A percentile compares a stretch with the other conserved stretches of the same genome.
phyloP scores from a whole-genome alignment of 2,797 vertebrate species.

The Galago senegalensis region DNA sequence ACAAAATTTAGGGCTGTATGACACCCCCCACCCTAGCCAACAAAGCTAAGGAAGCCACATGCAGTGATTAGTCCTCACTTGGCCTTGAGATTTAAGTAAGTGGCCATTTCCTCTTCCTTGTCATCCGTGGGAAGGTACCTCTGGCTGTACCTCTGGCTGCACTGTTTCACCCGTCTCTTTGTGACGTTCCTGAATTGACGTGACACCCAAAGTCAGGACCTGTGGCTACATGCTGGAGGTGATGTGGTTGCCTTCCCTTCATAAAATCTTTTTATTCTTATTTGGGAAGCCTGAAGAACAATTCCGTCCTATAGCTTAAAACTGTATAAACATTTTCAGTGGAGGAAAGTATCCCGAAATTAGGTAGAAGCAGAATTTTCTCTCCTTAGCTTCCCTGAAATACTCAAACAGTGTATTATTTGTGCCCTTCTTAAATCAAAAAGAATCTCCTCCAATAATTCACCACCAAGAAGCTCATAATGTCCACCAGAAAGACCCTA shows the following conservation, averaged over 20 bases:
- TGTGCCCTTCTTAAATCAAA: slow-evolving; percentile 39
- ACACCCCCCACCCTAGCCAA: background rate
- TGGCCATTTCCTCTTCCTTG: background rate
- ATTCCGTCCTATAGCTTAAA: background rate
- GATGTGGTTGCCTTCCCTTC: background rate
- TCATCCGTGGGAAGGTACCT: background rate
- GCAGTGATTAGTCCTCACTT: background rate
- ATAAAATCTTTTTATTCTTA: background rate
- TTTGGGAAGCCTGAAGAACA: background rate
- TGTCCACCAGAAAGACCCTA: background rate
- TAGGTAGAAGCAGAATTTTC: background rate
- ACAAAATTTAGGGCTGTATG: background rate
- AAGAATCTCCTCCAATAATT: slow-evolving; percentile 38
- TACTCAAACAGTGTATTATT: background rate
- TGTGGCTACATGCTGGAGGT: background rate
- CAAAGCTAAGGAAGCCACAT: slow-evolving; percentile 1
- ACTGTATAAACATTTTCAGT: background rate
- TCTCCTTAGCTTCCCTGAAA: slow-evolving; percentile 17
- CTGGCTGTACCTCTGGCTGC: background rate
- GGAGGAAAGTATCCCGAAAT: background rate
- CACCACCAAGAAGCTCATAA: background rate
- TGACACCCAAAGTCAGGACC: background rate
- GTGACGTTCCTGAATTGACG: background rate
- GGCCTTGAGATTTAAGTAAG: slow-evolving; percentile 3
- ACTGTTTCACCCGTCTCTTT: background rate